Conservation (phyloP, 2,888 invertebrate genomes). For the Ochropacha duplaris region DNA sequence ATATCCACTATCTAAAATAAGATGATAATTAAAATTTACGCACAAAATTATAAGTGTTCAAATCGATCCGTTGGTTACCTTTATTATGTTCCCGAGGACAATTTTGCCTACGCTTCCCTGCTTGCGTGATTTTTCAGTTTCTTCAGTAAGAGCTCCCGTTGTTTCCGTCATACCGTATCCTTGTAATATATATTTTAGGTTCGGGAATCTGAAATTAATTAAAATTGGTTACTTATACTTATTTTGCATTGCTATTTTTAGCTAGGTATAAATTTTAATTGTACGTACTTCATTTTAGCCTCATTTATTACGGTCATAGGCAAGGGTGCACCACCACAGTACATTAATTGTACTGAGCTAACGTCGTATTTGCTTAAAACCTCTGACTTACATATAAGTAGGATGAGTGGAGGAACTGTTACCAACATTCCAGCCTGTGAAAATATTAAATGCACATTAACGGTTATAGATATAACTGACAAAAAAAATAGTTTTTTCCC, state of each 20-base stretch:
- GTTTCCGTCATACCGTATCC: conserved; percentile 69
- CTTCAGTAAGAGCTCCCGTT: conserved; percentile 49
- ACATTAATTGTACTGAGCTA: conserved; percentile 49
- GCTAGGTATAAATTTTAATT: neutral
- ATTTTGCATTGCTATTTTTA: neutral
- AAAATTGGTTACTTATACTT: neutral
- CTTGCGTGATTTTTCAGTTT: conserved; percentile 34
- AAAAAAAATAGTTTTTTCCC: too few relatives aligned
- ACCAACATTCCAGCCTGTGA: conserved; percentile 43
- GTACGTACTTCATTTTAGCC: conserved; percentile 44
- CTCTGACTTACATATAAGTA: conserved; percentile 51
- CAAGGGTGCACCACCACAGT: conserved; percentile 61
- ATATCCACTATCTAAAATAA: conserved; percentile 51
- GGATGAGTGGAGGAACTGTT: conserved; percentile 53
- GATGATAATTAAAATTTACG: conserved; percentile 1
- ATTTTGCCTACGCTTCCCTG: conserved; percentile 59
- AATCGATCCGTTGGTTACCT: conserved; percentile 30
- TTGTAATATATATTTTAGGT: conserved; percentile 49
- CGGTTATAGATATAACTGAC: too few relatives aligned
- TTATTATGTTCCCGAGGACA: conserved; percentile 39
- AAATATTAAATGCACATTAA: neutral
- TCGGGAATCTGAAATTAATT: conserved; percentile 37
- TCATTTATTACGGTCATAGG: conserved; percentile 38
- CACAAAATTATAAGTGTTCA: neutral
- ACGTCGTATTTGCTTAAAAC: conserved; percentile 49